These are phyloP conservation scores for Lagorchestes hirsutus DNA, from an alignment of 2,797 vertebrate genomes.

Conservation along the genomic window DNA sequence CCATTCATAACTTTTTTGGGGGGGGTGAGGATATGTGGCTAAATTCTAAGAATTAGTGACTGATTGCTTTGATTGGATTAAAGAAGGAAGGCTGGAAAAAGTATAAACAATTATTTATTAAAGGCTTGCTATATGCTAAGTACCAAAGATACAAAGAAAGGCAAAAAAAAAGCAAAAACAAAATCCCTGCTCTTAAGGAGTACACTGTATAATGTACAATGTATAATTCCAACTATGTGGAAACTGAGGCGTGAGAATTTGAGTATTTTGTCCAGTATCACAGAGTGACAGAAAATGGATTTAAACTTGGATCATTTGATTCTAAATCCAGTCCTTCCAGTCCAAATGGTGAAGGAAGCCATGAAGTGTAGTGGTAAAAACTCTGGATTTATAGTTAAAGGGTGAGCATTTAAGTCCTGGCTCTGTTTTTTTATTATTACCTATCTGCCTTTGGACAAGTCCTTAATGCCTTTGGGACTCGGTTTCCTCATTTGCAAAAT, in stretches of 20 bases:
- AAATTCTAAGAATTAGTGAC: too few species aligned
- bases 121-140: background rate
- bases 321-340: too few species aligned
- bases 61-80: too few species aligned
- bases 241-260: background rate
- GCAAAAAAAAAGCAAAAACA: background rate
- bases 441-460: background rate
- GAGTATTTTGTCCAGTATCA: too few species aligned
- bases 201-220: background rate
- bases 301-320: too few species aligned
- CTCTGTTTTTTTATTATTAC: background rate
- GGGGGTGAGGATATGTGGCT: too few species aligned
- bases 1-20: too few species aligned
- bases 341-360: too few species aligned
- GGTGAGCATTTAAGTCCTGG: background rate
- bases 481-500: background rate
- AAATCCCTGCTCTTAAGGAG: background rate
- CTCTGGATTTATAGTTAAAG: background rate
- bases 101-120: too few species aligned
- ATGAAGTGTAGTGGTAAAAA: background rate
- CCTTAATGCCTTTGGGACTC: background rate
- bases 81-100: too few species aligned
- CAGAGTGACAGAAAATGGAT: too few species aligned
- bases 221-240: background rate
- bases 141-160: background rate